Conservation (phyloP, 1,140 invertebrate genomes). For the Cyphomyrmex costatus region DNA sequence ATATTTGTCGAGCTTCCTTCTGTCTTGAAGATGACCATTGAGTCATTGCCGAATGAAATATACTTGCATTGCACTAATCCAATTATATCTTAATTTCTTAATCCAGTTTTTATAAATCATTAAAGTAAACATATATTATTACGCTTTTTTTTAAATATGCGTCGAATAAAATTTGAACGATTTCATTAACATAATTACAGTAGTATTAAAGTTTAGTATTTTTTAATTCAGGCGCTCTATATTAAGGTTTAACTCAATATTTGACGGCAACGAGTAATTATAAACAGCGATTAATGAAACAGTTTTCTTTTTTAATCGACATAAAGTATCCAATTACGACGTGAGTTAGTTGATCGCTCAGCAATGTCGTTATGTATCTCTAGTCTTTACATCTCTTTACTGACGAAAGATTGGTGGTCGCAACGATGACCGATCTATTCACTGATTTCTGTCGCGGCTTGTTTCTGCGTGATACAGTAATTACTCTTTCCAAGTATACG, state of each 20-base stretch:
- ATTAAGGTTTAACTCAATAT: background rate
- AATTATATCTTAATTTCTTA: background rate
- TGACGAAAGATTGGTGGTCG: conserved; percentile 41
- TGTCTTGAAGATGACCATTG: background rate
- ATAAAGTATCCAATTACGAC: conserved; percentile 46
- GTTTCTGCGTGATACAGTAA: conserved; percentile 41
- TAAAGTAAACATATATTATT: background rate
- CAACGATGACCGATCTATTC: conserved; percentile 64
- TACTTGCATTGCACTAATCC: background rate
- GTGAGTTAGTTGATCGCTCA: conserved; percentile 40
- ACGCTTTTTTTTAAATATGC: background rate
- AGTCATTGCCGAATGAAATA: conserved; percentile 4
- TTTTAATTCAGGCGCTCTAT: background rate
- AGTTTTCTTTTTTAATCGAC: conserved; percentile 21
- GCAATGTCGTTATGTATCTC: background rate
- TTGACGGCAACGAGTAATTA: conserved; percentile 32
- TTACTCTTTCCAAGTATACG: conserved; percentile 65
- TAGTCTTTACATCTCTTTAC: background rate
- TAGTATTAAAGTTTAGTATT: background rate
- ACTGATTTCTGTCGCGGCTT: conserved; percentile 60
- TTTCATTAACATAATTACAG: background rate
- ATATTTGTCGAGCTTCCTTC: conserved; percentile 48
- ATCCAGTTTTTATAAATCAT: background rate
- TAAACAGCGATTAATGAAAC: conserved; percentile 34
- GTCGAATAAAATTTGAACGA: background rate